Evolutionary conservation across 2,888 invertebrate genomes (phyloP), one percentile per base, ranked within the genome.

Genomic region (Tanytarsus gracilentus): DNA sequence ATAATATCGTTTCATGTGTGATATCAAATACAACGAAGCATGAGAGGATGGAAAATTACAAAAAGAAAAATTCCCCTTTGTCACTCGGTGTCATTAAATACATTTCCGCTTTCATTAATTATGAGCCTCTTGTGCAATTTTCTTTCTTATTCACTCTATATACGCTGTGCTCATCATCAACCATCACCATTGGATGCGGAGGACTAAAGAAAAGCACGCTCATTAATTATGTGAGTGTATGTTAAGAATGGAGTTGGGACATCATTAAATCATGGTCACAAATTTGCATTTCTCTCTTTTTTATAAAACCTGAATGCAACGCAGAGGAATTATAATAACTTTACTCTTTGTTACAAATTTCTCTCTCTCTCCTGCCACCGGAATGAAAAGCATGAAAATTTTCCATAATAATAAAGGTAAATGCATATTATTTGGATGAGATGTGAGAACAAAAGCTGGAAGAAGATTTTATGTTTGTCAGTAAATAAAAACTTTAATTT

Each of bases 251-350:
- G 36, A 36, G 16, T n/a, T 14, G 16, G 16, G 36, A 14, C n/a
- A 14, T 36, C 36, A 36, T 36, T 36, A 36, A 36, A 36, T 36
- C 36, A 36, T 36, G 36, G 36, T 36, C 36, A 36, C 36, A 36
- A 36, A 36, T 36, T 36, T 36, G 36, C 36, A 36, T 36, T 36
- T 36, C 16, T 36, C 36, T n/a, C n/a, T n/a, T n/a, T n/a, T n/a
- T n/a, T n/a, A n/a, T n/a, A n/a, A n/a, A n/a, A n/a, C n/a, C n/a
- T n/a, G n/a, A n/a, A n/a, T n/a, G n/a, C n/a, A n/a, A n/a, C n/a
- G n/a, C n/a, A n/a, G n/a, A n/a, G n/a, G n/a, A n/a, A n/a, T n/a
- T n/a, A n/a, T n/a, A n/a, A n/a, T n/a, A n/a, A n/a, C n/a, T n/a
- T n/a, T n/a, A n/a, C n/a, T n/a, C n/a, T n/a, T n/a, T n/a, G n/a